Percentiles rank a stretch among this genome's conserved stretches.
Evolutionary conservation across 2,797 vertebrate species (phyloP).

Genomic region (Borostomias antarcticus): DNA sequence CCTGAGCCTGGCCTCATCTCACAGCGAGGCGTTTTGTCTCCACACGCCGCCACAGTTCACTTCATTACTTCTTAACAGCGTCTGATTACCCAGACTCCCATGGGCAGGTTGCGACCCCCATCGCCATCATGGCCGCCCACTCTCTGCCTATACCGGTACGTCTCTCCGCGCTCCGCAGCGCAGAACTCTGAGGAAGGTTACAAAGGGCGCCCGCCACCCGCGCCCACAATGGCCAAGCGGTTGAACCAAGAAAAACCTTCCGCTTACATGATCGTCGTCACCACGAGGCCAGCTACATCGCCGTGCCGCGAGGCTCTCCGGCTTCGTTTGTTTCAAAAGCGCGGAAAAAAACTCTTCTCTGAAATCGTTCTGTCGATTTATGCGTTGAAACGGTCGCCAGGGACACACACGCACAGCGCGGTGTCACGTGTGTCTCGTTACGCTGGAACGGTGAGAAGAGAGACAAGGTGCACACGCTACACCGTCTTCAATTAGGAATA

Average conservation of each 20-base stretch:
- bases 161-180: background rate
- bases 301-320: background rate
- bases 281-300: too few species aligned
- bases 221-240: background rate
- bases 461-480: background rate
- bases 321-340: too few species aligned
- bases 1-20: background rate
- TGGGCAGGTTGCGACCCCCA: conserved; percentile 27
- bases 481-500: background rate
- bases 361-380: background rate
- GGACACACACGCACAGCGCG: background rate
- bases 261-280: background rate
- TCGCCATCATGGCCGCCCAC: conserved; percentile 27
- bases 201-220: background rate
- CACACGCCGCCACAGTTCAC: background rate
- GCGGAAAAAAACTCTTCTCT: background rate
- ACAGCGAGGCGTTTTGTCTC: background rate
- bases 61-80: conserved; percentile 34
- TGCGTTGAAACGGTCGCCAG: too few species aligned
- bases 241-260: background rate
- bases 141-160: conserved; percentile 6
- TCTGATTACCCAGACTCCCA: conserved; percentile 25
- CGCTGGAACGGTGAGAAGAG: background rate
- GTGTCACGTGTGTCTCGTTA: background rate
- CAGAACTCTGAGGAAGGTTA: background rate